A percentile compares a stretch with the other conserved stretches of the same genome.
These are phyloP conservation scores for Poecilus cupreus DNA, from an alignment of 2,888 invertebrate genomes.

Conservation along the genomic window DNA sequence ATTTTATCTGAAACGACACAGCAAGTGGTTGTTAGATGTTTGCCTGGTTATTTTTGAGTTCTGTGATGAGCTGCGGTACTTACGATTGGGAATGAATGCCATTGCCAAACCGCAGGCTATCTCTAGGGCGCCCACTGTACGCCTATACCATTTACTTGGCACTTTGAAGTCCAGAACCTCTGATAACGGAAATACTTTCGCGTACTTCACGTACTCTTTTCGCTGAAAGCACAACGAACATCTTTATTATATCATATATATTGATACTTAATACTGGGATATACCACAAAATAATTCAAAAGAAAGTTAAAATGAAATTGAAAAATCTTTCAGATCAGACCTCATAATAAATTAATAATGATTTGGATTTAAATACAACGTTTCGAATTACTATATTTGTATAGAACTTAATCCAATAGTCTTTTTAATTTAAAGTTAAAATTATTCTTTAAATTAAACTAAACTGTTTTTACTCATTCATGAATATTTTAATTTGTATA, in stretches of 20 bases:
- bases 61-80: slow-evolving; percentile 70
- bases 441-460: too few relatives aligned
- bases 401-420: too few relatives aligned
- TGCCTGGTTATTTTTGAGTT: background rate
- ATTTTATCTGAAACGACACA: slow-evolving; percentile 84
- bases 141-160: slow-evolving; percentile 93
- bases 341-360: too few relatives aligned
- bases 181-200: slow-evolving; percentile 93
- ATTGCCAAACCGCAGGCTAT: slow-evolving; percentile 88
- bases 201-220: slow-evolving; percentile 95
- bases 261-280: too few relatives aligned
- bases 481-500: too few relatives aligned
- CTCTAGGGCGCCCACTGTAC: slow-evolving; percentile 88
- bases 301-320: too few relatives aligned
- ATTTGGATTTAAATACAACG: too few relatives aligned
- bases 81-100: slow-evolving; percentile 89
- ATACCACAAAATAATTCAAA: too few relatives aligned
- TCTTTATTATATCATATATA: background rate
- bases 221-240: slow-evolving; percentile 78
- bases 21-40: background rate
- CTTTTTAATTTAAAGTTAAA: too few relatives aligned
- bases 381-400: too few relatives aligned
- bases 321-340: too few relatives aligned
- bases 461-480: too few relatives aligned
- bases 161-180: slow-evolving; percentile 89